These are phyloP conservation scores for Vanessa cardui DNA, from an alignment of 2,888 invertebrate species.

Conservation along the genomic window DNA sequence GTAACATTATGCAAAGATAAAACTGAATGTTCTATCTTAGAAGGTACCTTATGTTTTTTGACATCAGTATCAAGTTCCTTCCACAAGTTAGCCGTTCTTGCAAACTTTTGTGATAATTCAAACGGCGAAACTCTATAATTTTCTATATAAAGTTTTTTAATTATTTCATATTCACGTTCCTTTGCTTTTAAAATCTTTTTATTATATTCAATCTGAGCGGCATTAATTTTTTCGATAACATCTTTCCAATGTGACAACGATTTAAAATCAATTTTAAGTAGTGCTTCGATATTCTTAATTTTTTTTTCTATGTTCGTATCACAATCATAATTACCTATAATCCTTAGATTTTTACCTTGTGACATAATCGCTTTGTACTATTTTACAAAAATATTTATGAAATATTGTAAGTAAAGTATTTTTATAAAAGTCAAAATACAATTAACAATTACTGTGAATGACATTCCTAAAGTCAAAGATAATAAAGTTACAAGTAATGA, in stretches of 20 bases:
- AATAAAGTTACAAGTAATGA: not conserved
- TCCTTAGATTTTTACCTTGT: slow-evolving; percentile 58
- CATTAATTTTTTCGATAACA: slow-evolving; percentile 56
- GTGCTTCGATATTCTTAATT: slow-evolving; percentile 58
- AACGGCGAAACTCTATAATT: slow-evolving; percentile 62
- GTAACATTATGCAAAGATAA: slow-evolving; percentile 11
- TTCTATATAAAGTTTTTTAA: slow-evolving; percentile 61
- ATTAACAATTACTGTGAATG: not conserved
- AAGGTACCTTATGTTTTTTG: slow-evolving; percentile 36
- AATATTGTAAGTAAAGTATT: slow-evolving; percentile 10
- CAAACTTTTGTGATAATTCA: slow-evolving; percentile 56
- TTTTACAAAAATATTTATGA: not conserved
- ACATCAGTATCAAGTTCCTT: slow-evolving; percentile 42
- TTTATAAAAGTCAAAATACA: not conserved
- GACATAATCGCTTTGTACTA: slow-evolving; percentile 44
- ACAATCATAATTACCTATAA: slow-evolving; percentile 52
- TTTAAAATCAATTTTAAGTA: slow-evolving; percentile 60
- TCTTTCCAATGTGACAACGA: slow-evolving; percentile 62
- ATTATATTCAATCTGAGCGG: slow-evolving; percentile 51
- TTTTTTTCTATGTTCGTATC: slow-evolving; percentile 54
- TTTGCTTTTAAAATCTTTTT: slow-evolving; percentile 55
- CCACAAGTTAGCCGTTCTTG: slow-evolving; percentile 64
- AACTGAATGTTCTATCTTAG: slow-evolving; percentile 22
- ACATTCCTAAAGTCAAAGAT: not conserved
- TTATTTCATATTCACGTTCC: slow-evolving; percentile 57